Conservation (phyloP, 2,113 vertebrate species). For the Melanocharis versteri region DNA sequence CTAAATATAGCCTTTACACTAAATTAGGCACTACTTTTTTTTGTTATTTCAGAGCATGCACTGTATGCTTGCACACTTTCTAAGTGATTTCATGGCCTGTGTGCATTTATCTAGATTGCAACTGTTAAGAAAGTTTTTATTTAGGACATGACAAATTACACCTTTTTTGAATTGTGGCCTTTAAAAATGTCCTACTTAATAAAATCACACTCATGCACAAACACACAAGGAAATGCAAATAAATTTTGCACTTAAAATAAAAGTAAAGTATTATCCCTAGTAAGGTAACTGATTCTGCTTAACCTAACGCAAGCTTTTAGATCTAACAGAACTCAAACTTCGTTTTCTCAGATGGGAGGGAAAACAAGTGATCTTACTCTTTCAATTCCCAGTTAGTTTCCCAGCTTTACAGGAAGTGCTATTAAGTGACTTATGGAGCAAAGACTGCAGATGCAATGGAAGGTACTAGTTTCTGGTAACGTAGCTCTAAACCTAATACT, state of each 20-base stretch:
- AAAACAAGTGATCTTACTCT: neutral
- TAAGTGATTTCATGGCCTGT: neutral
- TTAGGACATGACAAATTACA: neutral
- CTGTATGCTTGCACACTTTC: neutral
- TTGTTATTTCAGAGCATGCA: neutral
- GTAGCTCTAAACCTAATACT: neutral
- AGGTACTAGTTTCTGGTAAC: neutral
- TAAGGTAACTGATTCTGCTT: neutral
- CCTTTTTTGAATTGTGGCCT: neutral
- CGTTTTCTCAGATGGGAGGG: neutral
- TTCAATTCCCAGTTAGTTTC: neutral
- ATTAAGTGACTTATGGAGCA: neutral
- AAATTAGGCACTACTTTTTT: neutral
- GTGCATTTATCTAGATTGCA: neutral
- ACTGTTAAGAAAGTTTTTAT: neutral
- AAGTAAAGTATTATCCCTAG: neutral
- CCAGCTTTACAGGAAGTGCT: neutral
- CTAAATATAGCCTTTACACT: conserved; percentile 22
- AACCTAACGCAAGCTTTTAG: neutral
- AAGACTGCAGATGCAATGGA: neutral
- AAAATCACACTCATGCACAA: neutral
- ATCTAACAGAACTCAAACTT: neutral
- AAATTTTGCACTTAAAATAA: neutral
- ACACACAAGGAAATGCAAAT: neutral
- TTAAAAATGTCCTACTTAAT: neutral